Base-by-base conservation (phyloP, 37 sponge, comb jelly and placozoan species). In the Cliona cf. orientalis region DNA sequence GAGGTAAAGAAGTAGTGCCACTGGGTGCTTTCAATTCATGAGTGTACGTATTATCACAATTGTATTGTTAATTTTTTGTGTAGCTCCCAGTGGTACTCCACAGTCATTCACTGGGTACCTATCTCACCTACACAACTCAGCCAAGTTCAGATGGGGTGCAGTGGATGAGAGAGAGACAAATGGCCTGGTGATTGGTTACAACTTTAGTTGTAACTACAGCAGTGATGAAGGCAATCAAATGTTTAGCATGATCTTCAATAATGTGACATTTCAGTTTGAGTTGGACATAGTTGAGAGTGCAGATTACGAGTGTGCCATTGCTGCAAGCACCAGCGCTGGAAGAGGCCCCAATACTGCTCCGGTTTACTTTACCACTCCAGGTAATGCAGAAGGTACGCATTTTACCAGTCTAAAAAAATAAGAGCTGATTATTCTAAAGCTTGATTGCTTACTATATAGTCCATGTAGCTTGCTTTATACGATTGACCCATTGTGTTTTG, bases 31-130 rank as follows among this genome's bases (percentile, higher is more conserved):
- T 49, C 14, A 19, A 19, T 49, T 11, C 17, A 49, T 49, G 17
- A 11, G 55, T 49, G 11, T 49, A 17, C 14, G 55, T 49, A 17
- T 49, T 49, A 49, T 49, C 14, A 19, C 55, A 19, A 49, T 49
- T 11, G 55, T 49, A 17, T 17, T 49, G 55, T 49, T 19, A 49
- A 49, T 19, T 17, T 28, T 34, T 28, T 66, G 68, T 66, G 68
- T 67, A 65, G 66, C 49, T 49, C 66, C 84, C 45, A 46, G 74
- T 65, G 66, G 19, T 33, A 28, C 75, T 39, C 84, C 84, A 22
- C 74, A 19, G n/a, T n/a, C 84, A 3, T 36, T 82, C 65, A n/a
- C 64, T 34, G 74, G 49, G 34, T 66, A 73, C 64, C 63, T 61
- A 2, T 61, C 77, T 26, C 77, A 17, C 23, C 75, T 74, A 1